Evolutionary conservation across 2,797 vertebrate species (phyloP).

Genomic region (Rhyacichthys aspro): DNA sequence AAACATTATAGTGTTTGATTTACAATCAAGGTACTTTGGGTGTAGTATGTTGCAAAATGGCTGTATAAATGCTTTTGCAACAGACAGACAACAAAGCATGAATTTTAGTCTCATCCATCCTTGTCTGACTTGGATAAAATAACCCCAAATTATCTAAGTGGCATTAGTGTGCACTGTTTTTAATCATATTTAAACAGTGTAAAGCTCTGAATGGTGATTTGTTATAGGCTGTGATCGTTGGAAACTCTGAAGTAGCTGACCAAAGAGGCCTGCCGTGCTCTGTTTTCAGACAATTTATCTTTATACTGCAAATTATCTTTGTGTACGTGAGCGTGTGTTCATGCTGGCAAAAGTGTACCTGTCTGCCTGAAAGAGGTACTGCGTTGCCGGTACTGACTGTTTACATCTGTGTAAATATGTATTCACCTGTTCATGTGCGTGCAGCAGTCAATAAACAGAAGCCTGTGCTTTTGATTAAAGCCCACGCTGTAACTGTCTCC

Average conservation of each 20-base stretch:
- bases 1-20: conserved; percentile 24
- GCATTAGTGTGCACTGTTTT: conserved; percentile 25
- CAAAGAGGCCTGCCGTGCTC: conserved; percentile 70
- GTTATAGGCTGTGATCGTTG: conserved; percentile 58
- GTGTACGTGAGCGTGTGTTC: conserved; percentile 35
- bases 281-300: conserved; percentile 65
- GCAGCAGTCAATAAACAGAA: conserved; percentile 81
- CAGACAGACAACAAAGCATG: conserved; percentile 45
- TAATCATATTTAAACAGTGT: too few species aligned
- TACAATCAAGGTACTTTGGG: conserved; percentile 46
- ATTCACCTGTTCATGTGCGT: conserved; percentile 77
- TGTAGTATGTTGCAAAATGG: conserved; percentile 33
- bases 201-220: conserved; percentile 51
- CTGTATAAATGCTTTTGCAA: conserved; percentile 50
- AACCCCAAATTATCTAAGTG: conserved; percentile 14
- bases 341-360: conserved; percentile 51
- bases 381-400: conserved; percentile 79
- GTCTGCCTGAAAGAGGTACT: conserved; percentile 23
- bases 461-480: conserved; percentile 79
- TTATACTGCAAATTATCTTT: conserved; percentile 65
- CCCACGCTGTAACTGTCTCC: conserved; percentile 18
- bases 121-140: conserved; percentile 14
- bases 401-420: conserved; percentile 80
- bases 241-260: conserved; percentile 71
- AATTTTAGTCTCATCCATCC: conserved; percentile 24